Evolutionary conservation across 2,113 vertebrate genomes (phyloP).

Genomic region (Empidonax alnorum): DNA sequence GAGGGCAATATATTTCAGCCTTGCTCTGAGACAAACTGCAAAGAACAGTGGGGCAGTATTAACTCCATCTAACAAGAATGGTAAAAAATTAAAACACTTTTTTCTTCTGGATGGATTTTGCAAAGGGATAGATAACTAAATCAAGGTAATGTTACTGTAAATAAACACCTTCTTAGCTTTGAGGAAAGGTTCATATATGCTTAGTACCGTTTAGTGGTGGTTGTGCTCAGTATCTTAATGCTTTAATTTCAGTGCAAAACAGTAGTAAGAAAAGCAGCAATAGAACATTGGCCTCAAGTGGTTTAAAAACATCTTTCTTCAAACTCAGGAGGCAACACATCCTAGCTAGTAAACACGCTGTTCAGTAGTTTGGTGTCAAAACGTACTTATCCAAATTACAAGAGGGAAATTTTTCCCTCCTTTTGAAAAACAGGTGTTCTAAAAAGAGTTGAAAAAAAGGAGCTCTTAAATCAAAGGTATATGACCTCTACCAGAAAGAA

Average conservation of each 20-base stretch:
- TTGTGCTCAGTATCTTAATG: neutral
- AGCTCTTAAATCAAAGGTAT: neutral
- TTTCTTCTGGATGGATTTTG: neutral
- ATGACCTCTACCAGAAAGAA: neutral
- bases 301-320: neutral
- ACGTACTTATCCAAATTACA: neutral
- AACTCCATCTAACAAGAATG: neutral
- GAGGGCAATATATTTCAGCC: neutral
- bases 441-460: neutral
- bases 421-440: neutral
- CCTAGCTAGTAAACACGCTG: neutral
- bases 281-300: neutral
- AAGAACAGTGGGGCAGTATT: neutral
- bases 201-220: neutral
- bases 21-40: neutral
- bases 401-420: neutral
- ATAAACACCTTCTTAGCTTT: neutral
- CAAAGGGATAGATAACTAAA: neutral
- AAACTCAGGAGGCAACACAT: neutral
- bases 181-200: neutral
- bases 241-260: neutral
- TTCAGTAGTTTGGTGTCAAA: neutral
- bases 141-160: neutral
- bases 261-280: neutral
- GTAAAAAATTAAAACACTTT: neutral